phyloP scores from a whole-genome alignment of 2,888 invertebrate genomes.

The Tiliacea citrago region DNA sequence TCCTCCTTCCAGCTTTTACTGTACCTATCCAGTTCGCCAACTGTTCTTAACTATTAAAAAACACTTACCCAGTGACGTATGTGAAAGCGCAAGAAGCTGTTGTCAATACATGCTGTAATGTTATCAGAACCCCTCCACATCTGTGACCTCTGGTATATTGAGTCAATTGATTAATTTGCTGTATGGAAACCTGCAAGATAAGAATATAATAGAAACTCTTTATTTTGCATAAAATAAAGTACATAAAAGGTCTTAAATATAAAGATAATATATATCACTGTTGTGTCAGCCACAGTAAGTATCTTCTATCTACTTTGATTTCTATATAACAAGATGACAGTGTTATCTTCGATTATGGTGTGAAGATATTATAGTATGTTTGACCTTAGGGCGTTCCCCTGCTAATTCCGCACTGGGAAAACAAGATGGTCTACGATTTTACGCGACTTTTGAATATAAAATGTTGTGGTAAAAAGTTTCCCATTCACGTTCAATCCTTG shows the following conservation, averaged over 20 bases:
- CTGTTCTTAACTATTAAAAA: neutral
- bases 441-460: neutral
- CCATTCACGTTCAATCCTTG: neutral
- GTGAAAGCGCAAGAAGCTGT: constrained; percentile 64
- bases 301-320: neutral
- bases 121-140: constrained; percentile 72
- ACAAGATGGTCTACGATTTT: neutral
- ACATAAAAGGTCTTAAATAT: too few species aligned
- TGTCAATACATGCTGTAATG: constrained; percentile 68
- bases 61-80: constrained; percentile 50
- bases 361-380: neutral
- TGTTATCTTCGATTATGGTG: neutral
- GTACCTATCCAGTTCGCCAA: neutral
- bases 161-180: constrained; percentile 36
- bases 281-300: neutral
- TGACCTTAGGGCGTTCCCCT: neutral
- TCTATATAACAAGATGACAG: neutral
- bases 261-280: neutral
- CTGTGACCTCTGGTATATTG: constrained; percentile 59
- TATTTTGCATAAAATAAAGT: neutral
- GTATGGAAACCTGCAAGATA: constrained; percentile 66
- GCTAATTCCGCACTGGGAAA: too few species aligned
- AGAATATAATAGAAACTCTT: neutral
- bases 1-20: neutral
- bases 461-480: neutral